These are phyloP conservation scores for Tragopan temminckii DNA, from an alignment of 2,797 vertebrate genomes.

Conservation along the genomic window DNA sequence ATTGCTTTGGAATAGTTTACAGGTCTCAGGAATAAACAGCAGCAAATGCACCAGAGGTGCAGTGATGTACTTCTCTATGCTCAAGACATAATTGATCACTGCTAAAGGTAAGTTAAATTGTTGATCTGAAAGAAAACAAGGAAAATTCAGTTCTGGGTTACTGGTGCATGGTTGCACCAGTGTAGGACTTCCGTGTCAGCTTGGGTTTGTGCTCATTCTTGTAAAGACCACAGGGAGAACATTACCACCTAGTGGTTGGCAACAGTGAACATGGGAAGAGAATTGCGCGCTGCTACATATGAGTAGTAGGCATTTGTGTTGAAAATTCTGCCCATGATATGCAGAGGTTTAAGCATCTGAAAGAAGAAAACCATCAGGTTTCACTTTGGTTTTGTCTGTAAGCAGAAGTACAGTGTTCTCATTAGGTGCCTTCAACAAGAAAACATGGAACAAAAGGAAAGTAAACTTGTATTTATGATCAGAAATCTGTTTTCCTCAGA, in stretches of 20 bases:
- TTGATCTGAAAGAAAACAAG: not conserved
- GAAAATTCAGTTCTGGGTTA: not conserved
- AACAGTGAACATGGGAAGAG: not conserved
- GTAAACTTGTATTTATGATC: not conserved
- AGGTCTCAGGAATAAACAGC: not conserved
- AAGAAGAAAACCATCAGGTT: not conserved
- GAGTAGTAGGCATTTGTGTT: not conserved
- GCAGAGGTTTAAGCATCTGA: not conserved
- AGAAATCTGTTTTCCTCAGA: not conserved
- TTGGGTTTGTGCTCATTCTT: not conserved
- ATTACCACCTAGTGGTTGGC: slow-evolving; percentile 63
- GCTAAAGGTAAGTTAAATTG: not conserved
- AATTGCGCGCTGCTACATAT: rapidly evolving
- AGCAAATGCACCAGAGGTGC: not conserved
- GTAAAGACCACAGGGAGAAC: not conserved
- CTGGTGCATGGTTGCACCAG: not conserved
- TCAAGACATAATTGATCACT: not conserved
- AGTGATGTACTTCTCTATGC: not conserved
- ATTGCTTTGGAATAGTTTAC: not conserved
- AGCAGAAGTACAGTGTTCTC: rapidly evolving
- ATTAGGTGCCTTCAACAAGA: not conserved
- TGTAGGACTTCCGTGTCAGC: not conserved
- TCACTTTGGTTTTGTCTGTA: not conserved
- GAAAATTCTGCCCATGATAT: not conserved
- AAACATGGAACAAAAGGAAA: not conserved